Base-by-base conservation (phyloP, 2,888 invertebrate genomes). In the Ernsta delagoae region DNA sequence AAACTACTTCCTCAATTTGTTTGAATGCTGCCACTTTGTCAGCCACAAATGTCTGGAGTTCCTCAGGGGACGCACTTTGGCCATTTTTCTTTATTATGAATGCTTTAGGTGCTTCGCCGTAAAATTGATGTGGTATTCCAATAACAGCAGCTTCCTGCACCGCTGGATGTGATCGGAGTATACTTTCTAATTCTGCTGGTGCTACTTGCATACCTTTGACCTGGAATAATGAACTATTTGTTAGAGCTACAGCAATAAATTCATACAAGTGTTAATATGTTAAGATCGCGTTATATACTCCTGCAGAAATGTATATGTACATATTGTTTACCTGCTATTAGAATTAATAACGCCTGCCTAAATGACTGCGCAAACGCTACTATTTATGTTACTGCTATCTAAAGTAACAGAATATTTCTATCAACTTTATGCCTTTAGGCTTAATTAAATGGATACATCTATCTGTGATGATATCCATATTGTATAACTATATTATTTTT, bases 81-180 rank as follows among this genome's bases (percentile, higher is more conserved):
- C 90, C 92, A 4, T 89, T 83, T 73, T 95, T 95, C 3, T 92
- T 80, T 0, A 97, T 95, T 6, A 98, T 93, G 78, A 96, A 96
- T 0, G 97, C 98, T 76, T 95, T 95, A 0, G 98, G 98, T 0
- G 96, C 94, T 91, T 98, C 98, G 0, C 98, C 98, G 75, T 91
- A 94, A 71, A 94, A 88, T 2, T 94, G 93, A 78, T 97, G 95
- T 0, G 96, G 96, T 5, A 97, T 90, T 0, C 98, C 98, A 69
- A 98, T 95, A 1, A 99, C 98, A 0, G 97, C 98, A 0, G 97
- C 97, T 75, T 98, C 98, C 43, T 93, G 86, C 0, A 99, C 95
- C 1, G 95, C 95, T 0, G 97, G 97, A 84, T 97, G 96, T 4
- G 94, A 94, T 53, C 97, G 91, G 0, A 98, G 88, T 3, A 97